phyloP scores from a whole-genome alignment of 1,140 invertebrate species.

The Eupeodes corollae region DNA sequence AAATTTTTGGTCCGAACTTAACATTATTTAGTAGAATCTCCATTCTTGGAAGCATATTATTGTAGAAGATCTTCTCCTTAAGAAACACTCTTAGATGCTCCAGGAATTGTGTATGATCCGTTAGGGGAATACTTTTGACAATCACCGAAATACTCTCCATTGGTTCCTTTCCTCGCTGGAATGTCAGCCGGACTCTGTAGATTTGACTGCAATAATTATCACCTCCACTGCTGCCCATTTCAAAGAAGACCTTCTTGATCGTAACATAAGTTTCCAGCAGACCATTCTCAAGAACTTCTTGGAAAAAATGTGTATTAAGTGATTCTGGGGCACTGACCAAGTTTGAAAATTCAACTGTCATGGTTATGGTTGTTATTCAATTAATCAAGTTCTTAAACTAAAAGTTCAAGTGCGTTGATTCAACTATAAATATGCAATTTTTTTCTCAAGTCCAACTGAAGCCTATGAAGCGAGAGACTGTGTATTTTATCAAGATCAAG shows the following conservation, averaged over 20 bases:
- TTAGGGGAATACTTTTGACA: constrained; percentile 23
- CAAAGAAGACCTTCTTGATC: constrained; percentile 11
- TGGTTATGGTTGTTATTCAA: too few species aligned
- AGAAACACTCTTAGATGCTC: constrained; percentile 22
- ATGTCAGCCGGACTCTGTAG: constrained; percentile 18
- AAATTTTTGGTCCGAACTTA: constrained; percentile 22
- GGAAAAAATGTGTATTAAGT: constrained; percentile 21
- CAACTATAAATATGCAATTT: too few species aligned
- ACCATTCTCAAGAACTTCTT: constrained; percentile 25
- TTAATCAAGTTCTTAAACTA: too few species aligned
- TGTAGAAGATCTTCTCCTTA: constrained; percentile 25
- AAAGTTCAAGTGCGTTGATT: too few species aligned
- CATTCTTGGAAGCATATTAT: constrained; percentile 23
- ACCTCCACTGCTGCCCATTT: constrained; percentile 23
- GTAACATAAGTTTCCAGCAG: constrained; percentile 12
- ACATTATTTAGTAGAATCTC: constrained; percentile 20
- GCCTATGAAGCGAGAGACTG: too few species aligned
- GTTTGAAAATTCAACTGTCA: too few species aligned
- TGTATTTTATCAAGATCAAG: too few species aligned
- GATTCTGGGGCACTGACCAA: constrained; percentile 11
- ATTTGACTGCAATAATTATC: constrained; percentile 31
- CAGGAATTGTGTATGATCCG: constrained; percentile 19
- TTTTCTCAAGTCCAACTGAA: too few species aligned
- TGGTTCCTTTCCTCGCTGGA: constrained; percentile 7
- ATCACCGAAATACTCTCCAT: constrained; percentile 13